Base-by-base conservation (phyloP, 1,140 invertebrate species). In the Pseudoatta argentina region DNA sequence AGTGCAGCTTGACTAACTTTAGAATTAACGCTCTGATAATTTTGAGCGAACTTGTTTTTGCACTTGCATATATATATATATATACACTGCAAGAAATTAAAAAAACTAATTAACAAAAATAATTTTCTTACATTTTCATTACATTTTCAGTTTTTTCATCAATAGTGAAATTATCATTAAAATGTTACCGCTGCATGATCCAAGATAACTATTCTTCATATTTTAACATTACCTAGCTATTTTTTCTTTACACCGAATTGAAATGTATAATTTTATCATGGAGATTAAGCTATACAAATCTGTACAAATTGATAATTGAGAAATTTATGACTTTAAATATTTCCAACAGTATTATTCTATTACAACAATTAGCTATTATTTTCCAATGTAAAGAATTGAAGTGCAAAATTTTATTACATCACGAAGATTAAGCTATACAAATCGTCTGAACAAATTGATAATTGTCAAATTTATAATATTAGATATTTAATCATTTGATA, bases 401-500 rank as follows among this genome's bases (percentile, higher is more conserved):
- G 21, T 69, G 34, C 16, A 24, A 21, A 67, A 67, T n/a, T 69
- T 48, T 69, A 69, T 30, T 63, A 14, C 14, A 16, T 67, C n/a
- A 44, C 6, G 12, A 21, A 24, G 7, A 51, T 69, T 24, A 30
- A 63, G 61, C 7, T 63, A 18, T 14, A n/a, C 4, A 75, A 55
- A 75, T 75, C 1, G 0, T 7, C 3, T 75, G 51, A 21, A 55
- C 12, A 21, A 75, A 75, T 75, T 14, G 1, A 73, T 7, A 24
- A 71, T 7, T 53, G 10, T 30, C 4, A 73, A 55, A 55, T 55
- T 34, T 8, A 34, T 55, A 3, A 34, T 3, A 21, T 21, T 57
- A 73, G 55, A 57, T 57, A 21, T 75, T 34, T 73, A 14, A 55
- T 73, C 1, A 73, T 34, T 55, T 72, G 48, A 34, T 12, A 21